phyloP scores from a whole-genome alignment of 2,888 invertebrate species.

The Apodemia hepburni region DNA sequence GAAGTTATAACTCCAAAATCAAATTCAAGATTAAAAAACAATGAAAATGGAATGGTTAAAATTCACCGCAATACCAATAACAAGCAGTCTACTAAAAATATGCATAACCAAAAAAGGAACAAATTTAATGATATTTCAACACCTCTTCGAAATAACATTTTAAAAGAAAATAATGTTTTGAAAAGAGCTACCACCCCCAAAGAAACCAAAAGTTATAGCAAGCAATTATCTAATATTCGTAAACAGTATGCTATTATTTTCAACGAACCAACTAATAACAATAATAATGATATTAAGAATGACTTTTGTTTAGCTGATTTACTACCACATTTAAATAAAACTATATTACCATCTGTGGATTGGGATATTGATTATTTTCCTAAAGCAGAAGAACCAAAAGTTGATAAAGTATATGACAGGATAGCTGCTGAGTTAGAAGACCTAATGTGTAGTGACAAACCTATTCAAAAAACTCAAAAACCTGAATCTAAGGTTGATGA shows the following conservation, averaged over 20 bases:
- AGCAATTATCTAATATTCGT: slow-evolving; percentile 36
- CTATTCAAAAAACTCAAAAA: slow-evolving; percentile 38
- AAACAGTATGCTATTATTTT: slow-evolving; percentile 66
- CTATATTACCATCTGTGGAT: slow-evolving; percentile 60
- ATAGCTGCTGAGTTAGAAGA: slow-evolving; percentile 75
- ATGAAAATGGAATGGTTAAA: slow-evolving; percentile 73
- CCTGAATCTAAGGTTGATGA: slow-evolving; percentile 50
- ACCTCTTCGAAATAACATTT: not conserved
- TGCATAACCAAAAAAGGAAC: slow-evolving; percentile 41
- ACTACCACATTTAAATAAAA: slow-evolving; percentile 52
- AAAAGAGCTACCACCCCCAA: slow-evolving; percentile 35
- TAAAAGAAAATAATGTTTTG: slow-evolving; percentile 29
- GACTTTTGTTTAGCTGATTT: slow-evolving; percentile 53
- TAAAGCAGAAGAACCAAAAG: slow-evolving; percentile 59
- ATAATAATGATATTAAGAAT: slow-evolving; percentile 43
- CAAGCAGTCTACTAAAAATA: slow-evolving; percentile 51
- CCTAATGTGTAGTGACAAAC: slow-evolving; percentile 67
- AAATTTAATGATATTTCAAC: slow-evolving; percentile 42
- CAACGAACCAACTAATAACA: slow-evolving; percentile 45
- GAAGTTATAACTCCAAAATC: slow-evolving; percentile 39
- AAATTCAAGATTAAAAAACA: slow-evolving; percentile 57
- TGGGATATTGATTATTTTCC: slow-evolving; percentile 73
- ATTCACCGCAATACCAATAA: slow-evolving; percentile 54
- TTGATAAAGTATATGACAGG: slow-evolving; percentile 73
- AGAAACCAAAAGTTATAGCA: slow-evolving; percentile 40